Base-by-base conservation (phyloP, 2,113 vertebrate species). In the Rhinopithecus roxellana region DNA sequence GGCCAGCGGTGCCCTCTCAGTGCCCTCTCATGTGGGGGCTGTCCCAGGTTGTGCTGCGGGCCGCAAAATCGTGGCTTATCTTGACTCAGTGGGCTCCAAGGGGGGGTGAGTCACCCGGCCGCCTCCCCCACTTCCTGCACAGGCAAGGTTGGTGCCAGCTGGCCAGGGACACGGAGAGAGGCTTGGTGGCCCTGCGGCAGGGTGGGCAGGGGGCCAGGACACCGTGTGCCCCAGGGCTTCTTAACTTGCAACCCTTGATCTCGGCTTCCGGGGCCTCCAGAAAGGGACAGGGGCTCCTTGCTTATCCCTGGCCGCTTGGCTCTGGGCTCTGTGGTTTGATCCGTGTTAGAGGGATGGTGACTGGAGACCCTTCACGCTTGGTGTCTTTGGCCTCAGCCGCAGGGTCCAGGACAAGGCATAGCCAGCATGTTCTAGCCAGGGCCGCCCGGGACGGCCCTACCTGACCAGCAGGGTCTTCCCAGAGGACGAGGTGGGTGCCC, bases 121-220 rank as follows among this genome's bases (percentile, higher is more conserved):
- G 1, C 50, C 11, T 14, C 32, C 64, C 64, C 81, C 0, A 6
- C 17, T 69, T 83, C 81, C 61, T 27, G 52, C 25, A 10, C 0
- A 22, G 16, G 16, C 0, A 14, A 50, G 45, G 35, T 57, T 9
- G 20, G 27, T 3, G 40, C 50, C 5, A 1, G 77, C 27, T 30
- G 1, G 40, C 13, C 6, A 6, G 3, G 40, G 4, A 25, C 11
- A 0, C 1, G 1, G 30, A 22, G 0, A 16, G n/a, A 4, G 50
- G 59, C 75, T 64, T 5, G 30, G 55, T 10, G 14, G 9, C 35
- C 2, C n/a, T 8, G 40, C 50, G 12, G 32, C n/a, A 38, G 38
- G n/a, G 69, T 9, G 12, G 20, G 55, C 52, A 6, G 0, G 8
- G 61, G 52, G 23, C 43, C 0, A 0, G 18, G 43, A 55, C 59